phyloP scores from a whole-genome alignment of 2,797 vertebrate genomes.

The Pseudopleuronectes americanus region DNA sequence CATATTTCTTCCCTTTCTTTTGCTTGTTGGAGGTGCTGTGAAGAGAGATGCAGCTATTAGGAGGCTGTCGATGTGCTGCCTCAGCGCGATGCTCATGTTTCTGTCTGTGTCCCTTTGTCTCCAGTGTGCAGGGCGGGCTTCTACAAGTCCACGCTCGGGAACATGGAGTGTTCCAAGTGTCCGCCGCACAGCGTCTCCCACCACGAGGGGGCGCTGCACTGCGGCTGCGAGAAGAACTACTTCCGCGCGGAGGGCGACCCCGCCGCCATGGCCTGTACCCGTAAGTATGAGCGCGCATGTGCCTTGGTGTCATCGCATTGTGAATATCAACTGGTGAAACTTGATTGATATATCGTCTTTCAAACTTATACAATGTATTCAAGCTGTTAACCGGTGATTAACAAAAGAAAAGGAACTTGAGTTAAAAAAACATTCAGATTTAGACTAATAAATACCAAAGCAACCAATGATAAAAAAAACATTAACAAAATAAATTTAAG shows the following conservation, averaged over 20 bases:
- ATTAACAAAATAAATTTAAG: too few relatives aligned
- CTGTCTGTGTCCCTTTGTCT: constrained; percentile 69
- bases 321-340: too few relatives aligned
- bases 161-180: constrained; percentile 93
- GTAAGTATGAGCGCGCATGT: constrained; percentile 83
- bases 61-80: constrained; percentile 32
- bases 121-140: constrained; percentile 94
- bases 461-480: too few relatives aligned
- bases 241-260: constrained; percentile 95
- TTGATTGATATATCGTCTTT: too few relatives aligned
- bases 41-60: constrained; percentile 34
- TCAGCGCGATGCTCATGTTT: constrained; percentile 60
- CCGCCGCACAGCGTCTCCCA: constrained; percentile 94
- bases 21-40: constrained; percentile 32
- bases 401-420: too few relatives aligned
- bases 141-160: constrained; percentile 93
- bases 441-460: too few relatives aligned
- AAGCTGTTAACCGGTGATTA: too few relatives aligned
- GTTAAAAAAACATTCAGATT: too few relatives aligned
- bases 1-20: constrained; percentile 30
- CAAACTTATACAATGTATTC: too few relatives aligned
- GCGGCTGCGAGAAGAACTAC: constrained; percentile 97
- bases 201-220: constrained; percentile 92
- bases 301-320: neutral
- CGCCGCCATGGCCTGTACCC: constrained; percentile 96